phyloP scores from a whole-genome alignment of 2,888 invertebrate species.

The Rhopalosiphum nymphaeae region DNA sequence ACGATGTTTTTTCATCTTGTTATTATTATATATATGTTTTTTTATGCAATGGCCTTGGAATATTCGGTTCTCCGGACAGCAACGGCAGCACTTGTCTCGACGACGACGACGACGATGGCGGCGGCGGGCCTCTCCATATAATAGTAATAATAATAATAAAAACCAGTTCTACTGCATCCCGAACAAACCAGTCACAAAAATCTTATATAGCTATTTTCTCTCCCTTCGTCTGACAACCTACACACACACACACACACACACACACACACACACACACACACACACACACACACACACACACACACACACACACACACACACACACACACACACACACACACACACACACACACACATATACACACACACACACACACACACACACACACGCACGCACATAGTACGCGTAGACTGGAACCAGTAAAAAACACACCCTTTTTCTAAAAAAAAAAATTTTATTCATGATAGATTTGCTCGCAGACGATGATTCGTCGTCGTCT shows the following conservation, averaged over 20 bases:
- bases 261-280: not conserved
- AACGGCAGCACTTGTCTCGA: slow-evolving; percentile 54
- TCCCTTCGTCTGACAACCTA: slow-evolving; percentile 54
- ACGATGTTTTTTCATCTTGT: slow-evolving; percentile 51
- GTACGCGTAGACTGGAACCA: slow-evolving; percentile 5
- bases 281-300: not conserved
- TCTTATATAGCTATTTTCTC: slow-evolving; percentile 46
- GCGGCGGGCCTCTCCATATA: slow-evolving; percentile 27
- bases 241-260: not conserved
- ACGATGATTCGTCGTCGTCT: slow-evolving; percentile 59
- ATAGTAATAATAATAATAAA: slow-evolving; percentile 50
- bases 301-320: not conserved
- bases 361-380: not conserved
- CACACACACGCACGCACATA: too few relatives aligned
- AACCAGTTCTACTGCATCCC: slow-evolving; percentile 64
- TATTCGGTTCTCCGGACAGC: slow-evolving; percentile 55
- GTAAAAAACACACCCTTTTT: slow-evolving; percentile 52
- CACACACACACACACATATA: not conserved
- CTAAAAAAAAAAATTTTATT: slow-evolving; percentile 48
- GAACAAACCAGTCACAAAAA: slow-evolving; percentile 61
- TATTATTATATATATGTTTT: slow-evolving; percentile 36
- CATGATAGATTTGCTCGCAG: slow-evolving; percentile 58
- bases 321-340: not conserved
- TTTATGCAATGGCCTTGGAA: slow-evolving; percentile 61
- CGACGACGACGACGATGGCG: not conserved